phyloP scores from a whole-genome alignment of 2,888 invertebrate species.

The Philereme vetulata region DNA sequence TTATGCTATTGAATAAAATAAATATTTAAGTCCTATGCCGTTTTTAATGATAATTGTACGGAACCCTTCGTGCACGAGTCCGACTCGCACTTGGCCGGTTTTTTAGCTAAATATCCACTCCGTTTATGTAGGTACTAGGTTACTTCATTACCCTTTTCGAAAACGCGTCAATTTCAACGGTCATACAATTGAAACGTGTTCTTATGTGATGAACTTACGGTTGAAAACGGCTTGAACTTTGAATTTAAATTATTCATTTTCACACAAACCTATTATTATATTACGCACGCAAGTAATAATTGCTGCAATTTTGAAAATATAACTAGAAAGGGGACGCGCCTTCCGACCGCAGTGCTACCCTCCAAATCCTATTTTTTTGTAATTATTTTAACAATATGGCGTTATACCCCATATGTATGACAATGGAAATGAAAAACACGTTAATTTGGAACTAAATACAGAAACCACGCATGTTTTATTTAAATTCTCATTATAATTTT shows the following conservation, averaged over 20 bases:
- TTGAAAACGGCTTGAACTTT: neutral
- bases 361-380: conserved; percentile 26
- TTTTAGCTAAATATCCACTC: too few species aligned
- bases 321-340: conserved; percentile 35
- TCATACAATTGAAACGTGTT: neutral
- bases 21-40: too few species aligned
- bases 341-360: conserved; percentile 32
- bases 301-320: conserved; percentile 34
- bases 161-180: conserved; percentile 6
- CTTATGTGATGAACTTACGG: neutral
- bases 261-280: conserved; percentile 18
- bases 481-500: too few species aligned
- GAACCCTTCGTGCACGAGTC: too few species aligned
- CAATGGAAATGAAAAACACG: conserved; percentile 48
- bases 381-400: conserved; percentile 40
- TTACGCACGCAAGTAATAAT: conserved; percentile 34
- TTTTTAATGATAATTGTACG: too few species aligned
- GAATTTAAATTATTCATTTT: conserved; percentile 16
- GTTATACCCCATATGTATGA: conserved; percentile 21
- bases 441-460: conserved; percentile 28
- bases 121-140: too few species aligned
- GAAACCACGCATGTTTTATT: neutral
- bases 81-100: too few species aligned
- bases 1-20: too few species aligned
- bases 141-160: neutral